A percentile compares a stretch with the other conserved stretches of the same genome.
These are phyloP conservation scores for Oxyura jamaicensis DNA, from an alignment of 2,113 vertebrate species.

Conservation along the genomic window DNA sequence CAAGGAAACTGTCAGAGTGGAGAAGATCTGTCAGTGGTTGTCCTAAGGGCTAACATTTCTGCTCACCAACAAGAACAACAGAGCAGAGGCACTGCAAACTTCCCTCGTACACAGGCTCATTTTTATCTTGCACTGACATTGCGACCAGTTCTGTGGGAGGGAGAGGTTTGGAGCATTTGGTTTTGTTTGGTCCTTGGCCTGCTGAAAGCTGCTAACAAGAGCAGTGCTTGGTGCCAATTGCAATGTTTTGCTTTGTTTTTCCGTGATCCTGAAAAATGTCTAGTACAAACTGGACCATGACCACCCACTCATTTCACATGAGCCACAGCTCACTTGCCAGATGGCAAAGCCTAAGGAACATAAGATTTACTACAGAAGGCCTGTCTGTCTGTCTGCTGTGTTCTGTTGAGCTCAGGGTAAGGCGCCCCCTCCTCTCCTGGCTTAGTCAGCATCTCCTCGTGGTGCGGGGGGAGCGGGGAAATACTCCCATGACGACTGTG, in stretches of 20 bases:
- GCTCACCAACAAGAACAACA: neutral
- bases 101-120: neutral
- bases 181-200: conserved; percentile 37
- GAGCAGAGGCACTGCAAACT: neutral
- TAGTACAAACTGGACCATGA: conserved; percentile 44
- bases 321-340: conserved; percentile 33
- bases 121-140: neutral
- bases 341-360: conserved; percentile 45
- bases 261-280: conserved; percentile 41
- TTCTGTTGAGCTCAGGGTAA: neutral
- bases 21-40: neutral
- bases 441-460: neutral
- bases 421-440: neutral
- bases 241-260: conserved; percentile 46
- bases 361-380: conserved; percentile 18
- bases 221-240: conserved; percentile 12
- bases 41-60: neutral
- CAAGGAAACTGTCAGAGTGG: neutral
- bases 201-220: conserved; percentile 16
- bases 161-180: neutral
- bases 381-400: neutral
- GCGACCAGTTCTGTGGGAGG: neutral
- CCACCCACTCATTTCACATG: conserved; percentile 71
- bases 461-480: neutral
- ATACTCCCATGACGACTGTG: neutral